Evolutionary conservation across 2,888 invertebrate genomes (phyloP), one percentile per base, ranked within the genome.

Genomic region (Papilio elwesi): DNA sequence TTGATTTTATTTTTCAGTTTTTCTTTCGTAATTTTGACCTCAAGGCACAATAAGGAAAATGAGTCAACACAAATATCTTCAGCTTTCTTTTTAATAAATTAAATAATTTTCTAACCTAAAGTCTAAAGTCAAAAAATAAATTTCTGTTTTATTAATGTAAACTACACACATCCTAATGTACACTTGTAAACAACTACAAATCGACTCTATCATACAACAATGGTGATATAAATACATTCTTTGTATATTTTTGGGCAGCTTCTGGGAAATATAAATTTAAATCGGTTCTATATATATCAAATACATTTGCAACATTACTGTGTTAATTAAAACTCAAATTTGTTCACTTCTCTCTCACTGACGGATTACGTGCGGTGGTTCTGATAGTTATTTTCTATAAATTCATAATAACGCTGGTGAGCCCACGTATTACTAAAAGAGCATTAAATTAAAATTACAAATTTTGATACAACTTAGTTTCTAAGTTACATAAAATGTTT

Each of bases 311-410:
- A 36, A 57, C 57, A 36, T 36, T 2, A 8, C 12, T 0, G 26
- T 57, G 36, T 57, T 57, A 36, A 57, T 57, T 57, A 57, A 36
- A 57, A 57, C 13, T 13, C 36, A 51, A 13, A 51, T 55, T 26
- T 11, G 36, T 9, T 36, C 7, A 16, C 36, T 57, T 57, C 11
- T 36, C 57, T 36, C 57, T 57, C 36, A n/a, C 26, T 57, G 57
- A 57, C 7, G 57, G 57, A 57, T 57, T 57, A 57, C 7, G 13
- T 12, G 57, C 36, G 55, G 55, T 55, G 3, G 12, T 36, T 36
- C 1, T 53, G 26, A 16, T 11, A 13, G 53, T 53, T 53, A 53
- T 16, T 53, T 52, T 53, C 10, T 53, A 11, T 53, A 16, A 11
- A 55, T 55, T 57, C 11, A 57, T 36, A 2, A 36, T 11, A 26